These are phyloP conservation scores for Actias luna DNA, from an alignment of 2,888 invertebrate genomes.

Conservation along the genomic window DNA sequence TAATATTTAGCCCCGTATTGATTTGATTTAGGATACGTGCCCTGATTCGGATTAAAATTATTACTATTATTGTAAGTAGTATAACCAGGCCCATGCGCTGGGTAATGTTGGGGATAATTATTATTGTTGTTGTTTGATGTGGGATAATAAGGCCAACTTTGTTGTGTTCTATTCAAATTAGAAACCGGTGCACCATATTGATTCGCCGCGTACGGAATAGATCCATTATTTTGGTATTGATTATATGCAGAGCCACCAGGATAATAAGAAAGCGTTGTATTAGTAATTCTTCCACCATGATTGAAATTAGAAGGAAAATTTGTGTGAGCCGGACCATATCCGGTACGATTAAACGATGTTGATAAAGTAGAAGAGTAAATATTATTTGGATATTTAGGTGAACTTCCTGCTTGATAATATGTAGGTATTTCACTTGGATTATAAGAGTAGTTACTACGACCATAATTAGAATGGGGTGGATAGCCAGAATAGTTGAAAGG, in stretches of 20 bases:
- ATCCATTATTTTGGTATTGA: neutral
- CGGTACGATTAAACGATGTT: neutral
- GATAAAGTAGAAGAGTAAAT: neutral
- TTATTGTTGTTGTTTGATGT: neutral
- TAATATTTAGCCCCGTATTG: neutral
- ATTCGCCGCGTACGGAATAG: neutral
- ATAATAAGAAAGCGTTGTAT: neutral
- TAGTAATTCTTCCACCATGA: neutral
- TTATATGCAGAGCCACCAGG: neutral
- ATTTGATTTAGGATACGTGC: slow-evolving; percentile 7
- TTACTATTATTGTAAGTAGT: slow-evolving; percentile 2
- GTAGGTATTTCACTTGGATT: slow-evolving; percentile 12
- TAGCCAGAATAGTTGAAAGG: slow-evolving; percentile 1
- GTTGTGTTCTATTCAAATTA: neutral
- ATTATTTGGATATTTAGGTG: neutral
- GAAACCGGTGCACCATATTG: neutral
- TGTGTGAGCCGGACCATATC: neutral
- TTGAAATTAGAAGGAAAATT: slow-evolving; percentile 2
- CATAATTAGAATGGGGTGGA: neutral
- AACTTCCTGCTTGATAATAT: slow-evolving; percentile 3
- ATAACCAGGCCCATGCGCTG: slow-evolving; percentile 1
- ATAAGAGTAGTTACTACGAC: neutral
- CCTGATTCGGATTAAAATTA: slow-evolving; percentile 9
- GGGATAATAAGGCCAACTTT: slow-evolving; percentile 7
- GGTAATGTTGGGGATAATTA: slow-evolving; percentile 4